These are phyloP conservation scores for Suncus etruscus DNA, from an alignment of 2,113 vertebrate species.

Conservation along the genomic window DNA sequence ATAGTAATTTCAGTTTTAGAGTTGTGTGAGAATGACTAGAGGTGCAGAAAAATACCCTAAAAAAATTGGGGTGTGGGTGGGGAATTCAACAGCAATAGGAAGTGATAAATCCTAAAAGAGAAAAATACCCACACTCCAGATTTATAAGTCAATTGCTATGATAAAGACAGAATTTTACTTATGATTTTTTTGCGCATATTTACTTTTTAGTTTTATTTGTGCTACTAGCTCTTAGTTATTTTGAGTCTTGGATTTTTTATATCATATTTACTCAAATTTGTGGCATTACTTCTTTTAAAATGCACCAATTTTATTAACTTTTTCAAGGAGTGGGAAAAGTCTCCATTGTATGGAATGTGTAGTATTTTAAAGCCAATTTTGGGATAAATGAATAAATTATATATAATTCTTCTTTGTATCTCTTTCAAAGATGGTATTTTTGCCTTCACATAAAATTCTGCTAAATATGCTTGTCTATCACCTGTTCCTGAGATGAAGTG, in stretches of 20 bases:
- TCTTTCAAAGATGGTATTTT: neutral
- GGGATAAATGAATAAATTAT: neutral
- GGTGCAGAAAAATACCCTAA: neutral
- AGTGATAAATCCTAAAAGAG: neutral
- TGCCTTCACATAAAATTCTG: slow-evolving; percentile 24
- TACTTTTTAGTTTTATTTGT: neutral
- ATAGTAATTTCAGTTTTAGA: neutral
- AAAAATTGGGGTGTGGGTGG: neutral
- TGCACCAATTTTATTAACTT: neutral
- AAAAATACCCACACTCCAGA: neutral
- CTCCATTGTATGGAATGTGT: neutral
- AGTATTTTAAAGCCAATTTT: neutral
- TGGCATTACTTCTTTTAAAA: slow-evolving; percentile 35
- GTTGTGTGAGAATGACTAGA: neutral
- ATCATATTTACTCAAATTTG: neutral
- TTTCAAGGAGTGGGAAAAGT: slow-evolving; percentile 3
- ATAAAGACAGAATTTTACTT: slow-evolving; percentile 41
- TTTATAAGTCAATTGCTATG: slow-evolving; percentile 16
- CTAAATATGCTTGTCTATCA: neutral
- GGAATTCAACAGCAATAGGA: neutral
- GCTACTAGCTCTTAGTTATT: neutral
- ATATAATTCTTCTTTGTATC: slow-evolving; percentile 40
- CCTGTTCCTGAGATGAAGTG: neutral
- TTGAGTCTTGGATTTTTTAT: slow-evolving; percentile 13
- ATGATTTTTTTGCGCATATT: slow-evolving; percentile 41